Evolutionary conservation across 2,888 invertebrate genomes (phyloP).

Genomic region (Cecidostiba fungosa): DNA sequence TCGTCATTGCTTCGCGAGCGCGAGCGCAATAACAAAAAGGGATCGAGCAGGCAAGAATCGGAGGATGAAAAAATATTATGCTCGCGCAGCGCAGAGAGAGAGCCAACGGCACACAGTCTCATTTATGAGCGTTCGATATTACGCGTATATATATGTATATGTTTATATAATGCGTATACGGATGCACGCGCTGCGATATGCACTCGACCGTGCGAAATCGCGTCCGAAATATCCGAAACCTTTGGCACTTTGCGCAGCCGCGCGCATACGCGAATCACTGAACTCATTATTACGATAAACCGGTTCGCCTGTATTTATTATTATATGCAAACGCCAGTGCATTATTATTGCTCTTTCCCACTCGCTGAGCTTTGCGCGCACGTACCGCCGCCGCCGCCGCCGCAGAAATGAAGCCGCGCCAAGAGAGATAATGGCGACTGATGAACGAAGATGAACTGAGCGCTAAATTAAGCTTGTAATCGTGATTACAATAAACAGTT

Average conservation of each 20-base stretch:
- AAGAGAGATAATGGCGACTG: constrained; percentile 45
- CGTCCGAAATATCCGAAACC: constrained; percentile 44
- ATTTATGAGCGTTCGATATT: constrained; percentile 24
- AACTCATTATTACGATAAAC: constrained; percentile 77
- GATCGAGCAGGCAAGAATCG: constrained; percentile 37
- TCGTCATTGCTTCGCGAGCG: constrained; percentile 45
- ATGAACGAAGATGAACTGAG: constrained; percentile 66
- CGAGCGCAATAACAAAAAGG: constrained; percentile 51
- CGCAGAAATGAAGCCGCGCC: background rate
- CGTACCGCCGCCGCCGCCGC: background rate
- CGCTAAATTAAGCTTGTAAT: constrained; percentile 31
- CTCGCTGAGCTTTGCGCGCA: constrained; percentile 18
- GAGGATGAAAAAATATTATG: constrained; percentile 54
- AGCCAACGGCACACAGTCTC: background rate
- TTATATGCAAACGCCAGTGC: constrained; percentile 67
- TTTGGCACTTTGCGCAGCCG: constrained; percentile 51
- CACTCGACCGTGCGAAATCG: constrained; percentile 46
- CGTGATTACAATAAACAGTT: no score
- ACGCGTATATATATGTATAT: constrained; percentile 12
- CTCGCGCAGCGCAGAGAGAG: background rate
- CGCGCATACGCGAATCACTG: constrained; percentile 69
- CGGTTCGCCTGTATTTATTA: constrained; percentile 71
- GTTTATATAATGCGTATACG: constrained; percentile 11
- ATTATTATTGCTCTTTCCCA: constrained; percentile 73
- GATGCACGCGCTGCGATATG: background rate